These are phyloP conservation scores for Gymnarchus niloticus DNA, from an alignment of 2,113 vertebrate species.

Conservation along the genomic window DNA sequence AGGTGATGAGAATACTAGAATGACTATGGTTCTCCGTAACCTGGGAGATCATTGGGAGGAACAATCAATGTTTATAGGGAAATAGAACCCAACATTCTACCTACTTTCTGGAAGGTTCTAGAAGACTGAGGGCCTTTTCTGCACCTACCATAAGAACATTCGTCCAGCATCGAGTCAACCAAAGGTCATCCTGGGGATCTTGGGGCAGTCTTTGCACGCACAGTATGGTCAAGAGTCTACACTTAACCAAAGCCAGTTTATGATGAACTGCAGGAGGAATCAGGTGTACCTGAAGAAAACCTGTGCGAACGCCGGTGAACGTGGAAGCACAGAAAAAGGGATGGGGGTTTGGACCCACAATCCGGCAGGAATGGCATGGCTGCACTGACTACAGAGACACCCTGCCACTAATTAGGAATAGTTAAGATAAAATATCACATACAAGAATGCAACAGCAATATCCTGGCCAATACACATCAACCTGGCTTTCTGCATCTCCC, in stretches of 20 bases:
- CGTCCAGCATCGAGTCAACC: neutral
- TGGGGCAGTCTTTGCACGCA: neutral
- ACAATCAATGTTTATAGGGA: too few relatives aligned
- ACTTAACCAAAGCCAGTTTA: neutral
- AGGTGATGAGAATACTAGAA: too few relatives aligned
- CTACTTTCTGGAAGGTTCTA: too few relatives aligned
- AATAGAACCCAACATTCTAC: too few relatives aligned
- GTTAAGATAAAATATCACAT: neutral
- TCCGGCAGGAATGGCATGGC: neutral
- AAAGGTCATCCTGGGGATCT: neutral
- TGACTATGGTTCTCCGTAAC: too few relatives aligned
- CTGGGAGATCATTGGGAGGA: too few relatives aligned
- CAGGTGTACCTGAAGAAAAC: neutral
- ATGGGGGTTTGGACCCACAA: neutral
- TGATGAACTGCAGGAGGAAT: neutral
- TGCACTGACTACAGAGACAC: too few relatives aligned
- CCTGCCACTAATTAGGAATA: too few relatives aligned
- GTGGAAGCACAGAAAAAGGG: neutral
- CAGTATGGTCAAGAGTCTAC: neutral
- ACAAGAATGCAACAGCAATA: neutral
- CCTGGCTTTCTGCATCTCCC: neutral
- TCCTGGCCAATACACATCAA: neutral
- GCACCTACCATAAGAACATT: neutral
- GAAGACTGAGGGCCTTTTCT: too few relatives aligned
- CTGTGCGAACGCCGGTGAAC: neutral